These are phyloP conservation scores for Zootermopsis nevadensis DNA, from an alignment of 2,888 invertebrate species.

Conservation along the genomic window DNA sequence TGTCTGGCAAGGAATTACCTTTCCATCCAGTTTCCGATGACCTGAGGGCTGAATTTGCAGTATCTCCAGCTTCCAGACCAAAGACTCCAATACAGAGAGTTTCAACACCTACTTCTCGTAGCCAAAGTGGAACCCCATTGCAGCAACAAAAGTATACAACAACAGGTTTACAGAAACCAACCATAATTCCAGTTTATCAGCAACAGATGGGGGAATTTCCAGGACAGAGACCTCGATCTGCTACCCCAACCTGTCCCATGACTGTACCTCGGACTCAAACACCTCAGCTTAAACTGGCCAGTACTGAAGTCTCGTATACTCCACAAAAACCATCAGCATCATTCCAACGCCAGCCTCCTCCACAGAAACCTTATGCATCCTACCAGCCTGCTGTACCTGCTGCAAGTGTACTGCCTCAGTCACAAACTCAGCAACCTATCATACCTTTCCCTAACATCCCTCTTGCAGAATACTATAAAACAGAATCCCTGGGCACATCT, in stretches of 20 bases:
- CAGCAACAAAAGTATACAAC: slow-evolving; percentile 45
- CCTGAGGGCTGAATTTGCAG: not conserved
- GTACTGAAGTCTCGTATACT: not conserved
- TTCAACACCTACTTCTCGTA: slow-evolving; percentile 22
- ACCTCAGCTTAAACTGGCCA: not conserved
- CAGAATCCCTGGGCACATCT: too few species aligned
- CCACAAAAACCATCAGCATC: slow-evolving; percentile 15
- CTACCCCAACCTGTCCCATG: slow-evolving; percentile 46
- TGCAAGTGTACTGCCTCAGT: not conserved
- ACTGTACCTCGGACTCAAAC: slow-evolving; percentile 28
- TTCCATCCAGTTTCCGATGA: not conserved
- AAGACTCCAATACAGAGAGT: slow-evolving; percentile 13
- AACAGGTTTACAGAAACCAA: slow-evolving; percentile 72
- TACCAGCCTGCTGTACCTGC: not conserved
- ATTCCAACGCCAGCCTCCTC: slow-evolving; percentile 18
- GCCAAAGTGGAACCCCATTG: slow-evolving; percentile 17
- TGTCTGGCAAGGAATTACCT: not conserved
- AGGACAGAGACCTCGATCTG: slow-evolving; percentile 37
- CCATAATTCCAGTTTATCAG: slow-evolving; percentile 83
- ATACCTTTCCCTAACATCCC: slow-evolving; percentile 36
- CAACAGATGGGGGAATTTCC: slow-evolving; percentile 46
- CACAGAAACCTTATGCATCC: not conserved
- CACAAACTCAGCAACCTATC: not conserved
- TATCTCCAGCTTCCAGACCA: slow-evolving; percentile 20
- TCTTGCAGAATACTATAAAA: slow-evolving; percentile 34